Base-by-base conservation (phyloP, 1,140 invertebrate genomes). In the Araneus ventricosus region DNA sequence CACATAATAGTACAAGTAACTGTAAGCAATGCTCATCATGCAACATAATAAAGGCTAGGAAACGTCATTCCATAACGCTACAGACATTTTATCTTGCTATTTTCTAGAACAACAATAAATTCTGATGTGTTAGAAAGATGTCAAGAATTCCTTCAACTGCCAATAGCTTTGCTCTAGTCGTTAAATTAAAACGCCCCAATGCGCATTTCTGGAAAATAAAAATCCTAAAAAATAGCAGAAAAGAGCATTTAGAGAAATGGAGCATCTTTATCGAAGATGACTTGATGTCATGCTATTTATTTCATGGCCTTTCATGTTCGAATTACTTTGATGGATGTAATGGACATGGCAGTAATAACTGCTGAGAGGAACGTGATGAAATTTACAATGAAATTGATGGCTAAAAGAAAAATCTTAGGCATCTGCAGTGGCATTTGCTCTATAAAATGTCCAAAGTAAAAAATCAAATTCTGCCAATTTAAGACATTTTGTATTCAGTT, bases 221-320 rank as follows among this genome's bases (percentile, higher is more conserved):
- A 84, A 84, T 57, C 45, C 27, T 34, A 34, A 34, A 30, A 63
- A 63, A 24, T 75, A 34, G 17, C 10, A 75, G 20, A 75, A 75
- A 37, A 37, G 41, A 30, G n/a, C 34, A 57, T 45, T 84, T 84
- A 52, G 24, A 84, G 82, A 84, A 84, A 84, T 84, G 82, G 45
- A 27, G 27, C 41, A 52, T 84, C 70, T 84, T 84, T 52, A 57
- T 57, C 34, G 41, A 84, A 84, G 82, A 84, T 84, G 45, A 5
- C 39, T 45, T 57, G 82, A 84, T 84, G 41, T 52, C 82, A 52
- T 6, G 41, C 22, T 41, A 84, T 84, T 84, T 84, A 84, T 57
- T 84, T 84, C 82, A 84, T 84, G 39, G 41, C n/a, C 82, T 84
- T 84, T 84, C 82, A n/a, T 52, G 82, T 52, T 34, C 27, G 27